Base-by-base conservation (phyloP, 1,140 invertebrate genomes). In the Macrocentrus cingulum region DNA sequence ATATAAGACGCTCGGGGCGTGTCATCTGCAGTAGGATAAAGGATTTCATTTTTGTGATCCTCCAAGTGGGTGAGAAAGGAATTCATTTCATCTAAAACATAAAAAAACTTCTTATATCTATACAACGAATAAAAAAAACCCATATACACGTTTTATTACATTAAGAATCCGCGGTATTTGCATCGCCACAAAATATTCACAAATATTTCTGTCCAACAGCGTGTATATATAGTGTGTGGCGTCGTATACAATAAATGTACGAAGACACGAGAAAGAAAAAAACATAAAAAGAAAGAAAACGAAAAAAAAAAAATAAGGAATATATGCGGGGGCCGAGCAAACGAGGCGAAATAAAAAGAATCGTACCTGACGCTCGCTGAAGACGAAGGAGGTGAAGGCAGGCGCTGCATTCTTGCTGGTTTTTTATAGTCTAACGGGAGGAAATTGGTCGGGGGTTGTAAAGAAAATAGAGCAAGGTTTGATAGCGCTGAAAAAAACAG, bases 41-140 rank as follows among this genome's bases (percentile, higher is more conserved):
- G 50, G 50, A 52, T 52, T 52, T 52, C 50, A 52, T 52, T 36
- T 52, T 34, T 52, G 18, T 18, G 34, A 52, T 52, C 50, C 29
- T 52, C 8, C 13, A n/a, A 11, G 32, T 8, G 15, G 20, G 16
- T 19, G 15, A 52, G 22, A 52, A 52, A 37, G 20, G 32, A 52
- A 52, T 52, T 52, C 50, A 52, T 52, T 52, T 52, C 34, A 32
- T 32, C 50, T 52, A 13, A 36, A 36, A 52, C 50, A 41, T 39
- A 52, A 16, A 16, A 20, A 29, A 9, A 9, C 9, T 29, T 29
- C 25, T 5, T 9, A 29, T 29, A 29, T 9, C 25, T 29, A 29
- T 29, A 29, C 9, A 32, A 2, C 8, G 23, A 50, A 18, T 36
- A 7, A 9, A 16, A 50, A 9, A 13, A 19, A 36, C 1, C n/a